Evolutionary conservation across 2,888 invertebrate genomes (phyloP).

Genomic region (Danaus chrysippus): DNA sequence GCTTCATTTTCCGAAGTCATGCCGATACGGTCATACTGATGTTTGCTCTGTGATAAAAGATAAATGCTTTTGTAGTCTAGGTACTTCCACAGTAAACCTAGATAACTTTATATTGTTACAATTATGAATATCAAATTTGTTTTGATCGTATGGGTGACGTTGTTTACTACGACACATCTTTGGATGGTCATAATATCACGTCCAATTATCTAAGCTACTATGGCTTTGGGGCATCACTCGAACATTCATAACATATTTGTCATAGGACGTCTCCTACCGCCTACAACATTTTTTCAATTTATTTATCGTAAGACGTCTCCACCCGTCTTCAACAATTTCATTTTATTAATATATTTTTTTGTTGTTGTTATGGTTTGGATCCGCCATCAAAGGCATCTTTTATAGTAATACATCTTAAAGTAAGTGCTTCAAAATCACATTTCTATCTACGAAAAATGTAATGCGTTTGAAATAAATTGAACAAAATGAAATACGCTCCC

Average conservation of each 20-base stretch:
- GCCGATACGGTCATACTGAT: no score
- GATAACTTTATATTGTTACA: not conserved
- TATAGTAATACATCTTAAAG: not conserved
- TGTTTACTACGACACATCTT: not conserved
- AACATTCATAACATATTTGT: not conserved
- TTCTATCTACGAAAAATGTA: no score
- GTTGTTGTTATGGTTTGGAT: not conserved
- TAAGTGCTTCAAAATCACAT: no score
- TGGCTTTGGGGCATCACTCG: not conserved
- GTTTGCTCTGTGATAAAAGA: no score
- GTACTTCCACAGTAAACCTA: conserved; percentile 1
- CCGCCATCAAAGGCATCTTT: not conserved
- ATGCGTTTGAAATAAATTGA: no score
- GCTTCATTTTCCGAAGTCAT: not conserved
- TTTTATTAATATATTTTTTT: no score
- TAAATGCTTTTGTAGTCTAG: conserved; percentile 5
- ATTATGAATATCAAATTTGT: no score
- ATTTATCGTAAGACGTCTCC: no score
- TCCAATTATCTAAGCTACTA: conserved; percentile 10
- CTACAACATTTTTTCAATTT: not conserved
- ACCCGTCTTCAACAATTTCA: no score
- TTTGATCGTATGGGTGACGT: not conserved
- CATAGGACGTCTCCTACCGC: not conserved
- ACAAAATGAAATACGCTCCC: no score
- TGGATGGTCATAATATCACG: not conserved